Percentiles rank a stretch among this genome's conserved stretches.
Conservation (phyloP, 2,113 vertebrate genomes). For the Varanus salvator region DNA sequence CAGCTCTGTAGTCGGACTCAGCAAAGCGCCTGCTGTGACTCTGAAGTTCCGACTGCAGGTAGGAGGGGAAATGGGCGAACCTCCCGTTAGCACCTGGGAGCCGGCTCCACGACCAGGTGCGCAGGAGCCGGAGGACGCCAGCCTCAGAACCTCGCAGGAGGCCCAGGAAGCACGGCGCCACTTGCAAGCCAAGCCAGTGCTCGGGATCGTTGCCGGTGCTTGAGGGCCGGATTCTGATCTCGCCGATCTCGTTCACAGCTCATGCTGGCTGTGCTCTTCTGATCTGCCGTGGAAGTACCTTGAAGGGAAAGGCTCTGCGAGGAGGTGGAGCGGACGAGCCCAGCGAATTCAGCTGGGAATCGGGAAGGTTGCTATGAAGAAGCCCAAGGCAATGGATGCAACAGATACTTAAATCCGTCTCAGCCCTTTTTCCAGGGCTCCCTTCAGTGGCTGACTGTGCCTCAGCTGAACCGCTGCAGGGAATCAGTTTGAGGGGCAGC, state of each 20-base stretch:
- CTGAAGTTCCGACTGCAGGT: slow-evolving; percentile 19
- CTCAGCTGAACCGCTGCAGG: neutral
- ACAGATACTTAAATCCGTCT: neutral
- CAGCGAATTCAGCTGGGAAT: neutral
- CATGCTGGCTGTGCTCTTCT: neutral
- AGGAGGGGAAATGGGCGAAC: rapidly evolving
- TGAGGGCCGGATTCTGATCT: neutral
- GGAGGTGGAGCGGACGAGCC: neutral
- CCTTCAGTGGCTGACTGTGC: neutral
- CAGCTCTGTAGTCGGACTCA: rapidly evolving
- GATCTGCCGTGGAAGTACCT: neutral
- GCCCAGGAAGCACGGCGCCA: neutral
- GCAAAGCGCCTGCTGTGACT: slow-evolving; percentile 25
- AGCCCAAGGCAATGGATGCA: neutral
- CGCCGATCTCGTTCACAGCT: neutral
- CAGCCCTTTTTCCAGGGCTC: neutral
- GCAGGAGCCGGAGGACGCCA: rapidly evolving
- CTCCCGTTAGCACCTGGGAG: rapidly evolving
- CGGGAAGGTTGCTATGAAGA: neutral
- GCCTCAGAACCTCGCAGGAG: slow-evolving; percentile 4
- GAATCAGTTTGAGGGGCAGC: neutral
- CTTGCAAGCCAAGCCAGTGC: neutral
- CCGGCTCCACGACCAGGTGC: rapidly evolving
- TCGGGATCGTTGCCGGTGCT: neutral
- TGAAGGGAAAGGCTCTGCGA: neutral